Base-by-base conservation (phyloP, 1,140 invertebrate species). In the Lasaia peninsularis region DNA sequence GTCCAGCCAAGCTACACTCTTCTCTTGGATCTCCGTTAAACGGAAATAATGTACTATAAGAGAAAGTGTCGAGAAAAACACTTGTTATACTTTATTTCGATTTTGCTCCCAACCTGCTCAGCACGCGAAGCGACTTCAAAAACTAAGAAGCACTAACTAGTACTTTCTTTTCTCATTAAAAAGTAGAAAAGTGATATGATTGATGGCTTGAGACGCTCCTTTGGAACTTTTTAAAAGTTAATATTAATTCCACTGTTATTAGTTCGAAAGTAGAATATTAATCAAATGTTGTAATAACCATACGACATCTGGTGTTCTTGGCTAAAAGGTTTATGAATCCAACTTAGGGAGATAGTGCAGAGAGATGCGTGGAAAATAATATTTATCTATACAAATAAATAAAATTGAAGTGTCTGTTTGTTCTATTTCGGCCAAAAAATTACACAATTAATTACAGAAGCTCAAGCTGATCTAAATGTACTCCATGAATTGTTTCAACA, bases 231-330 rank as follows among this genome's bases (percentile, higher is more conserved):
- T 48, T 12, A 40, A 48, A 48, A 48, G 40, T 48, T 48, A 18
- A 48, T 48, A 48, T 48, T 21, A 48, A 48, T 48, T 20, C 40
- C 20, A 20, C 40, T 48, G 40, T 18, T 48, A 48, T 48, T 48
- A 48, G 40, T 48, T 48, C 40, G 4, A 18, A 48, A 48, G 40
- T 21, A 48, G 40, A 21, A 9, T 48, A 48, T 48, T 48, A 48
- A 48, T 48, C 40, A 48, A 48, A 21, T 11, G 16, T 48, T 48
- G 16, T 48, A 48, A 48, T 48, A 48, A 48, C 40, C 20, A 44
- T 40, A 44, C 37, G 16, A 18, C 37, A 44, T 44, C 37, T 40
- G 37, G 37, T 18, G 37, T 18, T 44, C 18, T 18, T 44, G 14
- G 18, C 37, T 44, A 44, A 44, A 44, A 44, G 34, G n/a, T 37